phyloP scores from a whole-genome alignment of 37 sponge, comb jelly and placozoan genomes.

The Ianthella basta region DNA sequence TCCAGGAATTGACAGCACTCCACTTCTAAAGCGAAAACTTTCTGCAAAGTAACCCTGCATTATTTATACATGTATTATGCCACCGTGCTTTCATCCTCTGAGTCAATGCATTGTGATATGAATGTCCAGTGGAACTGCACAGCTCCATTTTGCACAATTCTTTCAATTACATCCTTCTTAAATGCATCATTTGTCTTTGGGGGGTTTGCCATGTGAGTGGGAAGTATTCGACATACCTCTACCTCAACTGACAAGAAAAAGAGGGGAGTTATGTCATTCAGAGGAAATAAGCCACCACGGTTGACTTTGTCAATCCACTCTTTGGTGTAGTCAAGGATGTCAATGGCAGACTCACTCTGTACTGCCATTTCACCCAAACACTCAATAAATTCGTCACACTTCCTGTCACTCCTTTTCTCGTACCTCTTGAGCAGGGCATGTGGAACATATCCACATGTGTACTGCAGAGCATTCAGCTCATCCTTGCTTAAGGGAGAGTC shows the following conservation, averaged over 20 bases:
- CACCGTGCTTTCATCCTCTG: neutral
- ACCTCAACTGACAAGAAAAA: conserved; percentile 39
- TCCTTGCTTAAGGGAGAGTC: conserved; percentile 19
- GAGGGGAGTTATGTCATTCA: conserved; percentile 31
- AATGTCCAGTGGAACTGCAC: conserved; percentile 65
- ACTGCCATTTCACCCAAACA: conserved; percentile 58
- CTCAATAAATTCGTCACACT: conserved; percentile 22
- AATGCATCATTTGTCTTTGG: neutral
- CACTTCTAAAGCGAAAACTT: no score
- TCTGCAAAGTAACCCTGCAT: no score
- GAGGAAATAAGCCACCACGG: conserved; percentile 54
- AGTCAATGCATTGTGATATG: conserved; percentile 24
- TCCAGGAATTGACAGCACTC: no score
- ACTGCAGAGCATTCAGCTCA: conserved; percentile 43
- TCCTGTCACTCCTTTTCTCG: conserved; percentile 32
- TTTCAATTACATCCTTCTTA: conserved; percentile 8
- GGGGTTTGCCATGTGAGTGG: neutral
- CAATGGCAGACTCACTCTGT: conserved; percentile 7
- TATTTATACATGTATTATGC: no score
- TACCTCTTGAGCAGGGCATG: conserved; percentile 31
- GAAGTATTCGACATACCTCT: conserved; percentile 4
- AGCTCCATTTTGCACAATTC: conserved; percentile 34
- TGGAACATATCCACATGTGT: conserved; percentile 48
- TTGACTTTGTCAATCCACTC: conserved; percentile 45
- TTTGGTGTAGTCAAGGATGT: conserved; percentile 32